These are phyloP conservation scores for Aythya baeri DNA, from an alignment of 2,113 vertebrate genomes.

Conservation along the genomic window DNA sequence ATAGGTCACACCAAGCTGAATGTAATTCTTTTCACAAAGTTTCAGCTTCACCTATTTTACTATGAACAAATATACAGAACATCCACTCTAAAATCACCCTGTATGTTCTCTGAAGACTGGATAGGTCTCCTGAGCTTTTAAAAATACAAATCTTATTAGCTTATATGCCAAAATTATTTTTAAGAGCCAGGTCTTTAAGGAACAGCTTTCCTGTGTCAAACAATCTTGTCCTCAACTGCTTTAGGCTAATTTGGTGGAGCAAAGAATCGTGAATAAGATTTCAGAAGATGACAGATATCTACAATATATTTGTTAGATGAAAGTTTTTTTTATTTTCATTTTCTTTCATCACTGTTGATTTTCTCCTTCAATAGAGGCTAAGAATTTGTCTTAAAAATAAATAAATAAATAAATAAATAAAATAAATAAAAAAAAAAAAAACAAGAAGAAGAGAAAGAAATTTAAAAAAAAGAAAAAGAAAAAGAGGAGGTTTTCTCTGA, in stretches of 20 bases:
- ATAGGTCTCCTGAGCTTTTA: background rate
- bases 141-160: background rate
- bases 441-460: background rate
- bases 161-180: background rate
- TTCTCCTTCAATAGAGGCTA: background rate
- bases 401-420: too few relatives aligned
- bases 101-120: background rate
- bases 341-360: background rate
- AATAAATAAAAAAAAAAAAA: too few relatives aligned
- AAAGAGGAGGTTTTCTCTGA: background rate
- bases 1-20: background rate
- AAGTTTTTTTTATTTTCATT: background rate
- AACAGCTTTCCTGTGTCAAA: background rate
- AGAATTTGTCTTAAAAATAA: background rate
- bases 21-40: background rate
- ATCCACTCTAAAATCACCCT: background rate
- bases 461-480: too few relatives aligned
- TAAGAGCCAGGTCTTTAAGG: background rate
- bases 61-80: background rate
- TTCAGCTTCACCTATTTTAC: background rate
- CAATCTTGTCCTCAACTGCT: background rate
- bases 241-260: background rate
- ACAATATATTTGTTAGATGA: background rate
- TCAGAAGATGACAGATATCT: background rate
- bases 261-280: background rate